Base-by-base conservation (phyloP, 2,888 invertebrate species). In the Lasiommata megera region DNA sequence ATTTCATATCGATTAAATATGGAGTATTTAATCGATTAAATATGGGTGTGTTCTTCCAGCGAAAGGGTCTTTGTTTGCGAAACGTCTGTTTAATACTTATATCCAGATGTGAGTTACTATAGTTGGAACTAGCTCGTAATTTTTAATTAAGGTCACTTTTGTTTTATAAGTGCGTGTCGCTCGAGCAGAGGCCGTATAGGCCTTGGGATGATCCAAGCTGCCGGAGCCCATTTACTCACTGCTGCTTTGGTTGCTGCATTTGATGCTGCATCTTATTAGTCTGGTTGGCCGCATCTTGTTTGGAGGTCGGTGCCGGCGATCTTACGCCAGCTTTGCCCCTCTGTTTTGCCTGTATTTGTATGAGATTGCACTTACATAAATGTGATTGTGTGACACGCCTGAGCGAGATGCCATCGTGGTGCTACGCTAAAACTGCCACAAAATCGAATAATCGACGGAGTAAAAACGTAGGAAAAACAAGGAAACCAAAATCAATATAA, bases 211-310 rank as follows among this genome's bases (percentile, higher is more conserved):
- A 2, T 3, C 7, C 29, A 29, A 23, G 28, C 14, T 7, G 44
- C 7, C 14, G 6, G 37, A 38, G 14, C 6, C 17, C 7, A 16
- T 41, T 11, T 56, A 77, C 82, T 85, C 55, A 88, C 84, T 85
- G 88, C 58, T 86, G 88, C 52, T 90, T 90, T 0, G 85, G 81
- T 54, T 84, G 87, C 55, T 81, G 88, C 60, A 81, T 71, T 51
- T 82, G 84, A 64, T 92, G 92, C 31, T 93, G 88, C 86, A 85
- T 86, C 77, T 83, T 93, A 79, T 84, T 92, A 2, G 94, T 94
- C 74, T 95, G 95, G 79, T 95, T 95, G 6, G 95, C 94, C 0
- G 94, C 95, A 73, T 95, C 95, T 63, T 93, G 93, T 79, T 94
- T 95, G 58, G 89, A 82, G 5, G 93, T 80, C 60, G 95, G 93